These are phyloP conservation scores for Probosciger aterrimus DNA, from an alignment of 2,113 vertebrate species.

Conservation along the genomic window DNA sequence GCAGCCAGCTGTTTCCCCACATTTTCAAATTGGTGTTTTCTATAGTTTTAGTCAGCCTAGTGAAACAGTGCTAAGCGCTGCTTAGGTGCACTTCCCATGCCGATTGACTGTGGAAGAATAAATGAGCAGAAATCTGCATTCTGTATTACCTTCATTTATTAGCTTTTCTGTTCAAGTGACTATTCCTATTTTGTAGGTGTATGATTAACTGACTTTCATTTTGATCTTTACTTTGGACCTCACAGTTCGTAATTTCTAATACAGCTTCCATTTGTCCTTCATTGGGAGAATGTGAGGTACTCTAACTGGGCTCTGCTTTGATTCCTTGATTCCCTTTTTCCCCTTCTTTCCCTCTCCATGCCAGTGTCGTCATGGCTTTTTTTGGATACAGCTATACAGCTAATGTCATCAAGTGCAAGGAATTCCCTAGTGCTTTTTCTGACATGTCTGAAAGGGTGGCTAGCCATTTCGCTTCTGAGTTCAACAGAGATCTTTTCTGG, in stretches of 20 bases:
- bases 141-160: background rate
- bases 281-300: background rate
- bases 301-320: background rate
- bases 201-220: background rate
- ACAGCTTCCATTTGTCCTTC: background rate
- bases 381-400: background rate
- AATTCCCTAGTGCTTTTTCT: background rate
- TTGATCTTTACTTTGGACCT: background rate
- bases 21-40: background rate
- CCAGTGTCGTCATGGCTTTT: background rate
- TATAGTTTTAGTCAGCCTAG: background rate
- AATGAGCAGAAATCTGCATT: background rate
- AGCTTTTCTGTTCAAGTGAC: background rate
- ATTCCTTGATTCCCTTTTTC: background rate
- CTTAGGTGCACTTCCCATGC: background rate
- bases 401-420: background rate
- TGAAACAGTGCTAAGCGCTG: fast-evolving
- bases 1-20: background rate
- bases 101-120: background rate
- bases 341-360: background rate
- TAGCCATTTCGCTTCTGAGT: background rate
- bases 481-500: background rate
- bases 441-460: no score
- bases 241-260: background rate
- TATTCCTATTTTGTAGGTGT: background rate